Conservation (phyloP, 2,113 vertebrate species). For the Mystacornis crossleyi region DNA sequence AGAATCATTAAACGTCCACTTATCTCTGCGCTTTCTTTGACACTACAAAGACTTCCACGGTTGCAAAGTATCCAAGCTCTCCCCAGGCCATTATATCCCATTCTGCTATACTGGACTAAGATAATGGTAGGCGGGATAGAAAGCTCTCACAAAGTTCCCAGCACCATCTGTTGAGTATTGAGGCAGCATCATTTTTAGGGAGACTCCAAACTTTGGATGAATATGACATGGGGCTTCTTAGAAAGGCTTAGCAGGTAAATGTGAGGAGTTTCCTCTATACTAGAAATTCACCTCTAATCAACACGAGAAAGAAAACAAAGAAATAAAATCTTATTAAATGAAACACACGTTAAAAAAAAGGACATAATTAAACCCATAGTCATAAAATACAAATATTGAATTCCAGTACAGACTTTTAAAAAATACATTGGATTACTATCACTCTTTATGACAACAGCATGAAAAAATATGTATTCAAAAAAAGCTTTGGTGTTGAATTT, state of each 20-base stretch:
- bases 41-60: neutral
- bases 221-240: neutral
- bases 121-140: neutral
- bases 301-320: neutral
- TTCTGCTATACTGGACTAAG: neutral
- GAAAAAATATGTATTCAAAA: neutral
- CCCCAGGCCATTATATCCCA: neutral
- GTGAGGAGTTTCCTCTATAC: neutral
- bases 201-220: neutral
- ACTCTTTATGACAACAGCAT: neutral
- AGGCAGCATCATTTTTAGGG: neutral
- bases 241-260: fast-evolving
- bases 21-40: neutral
- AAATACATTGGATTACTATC: neutral
- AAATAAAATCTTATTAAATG: neutral
- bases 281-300: neutral
- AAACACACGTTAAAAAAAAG: neutral
- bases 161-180: neutral
- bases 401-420: neutral
- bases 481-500: neutral
- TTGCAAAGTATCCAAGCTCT: neutral
- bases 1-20: neutral
- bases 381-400: neutral
- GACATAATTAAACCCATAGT: neutral
- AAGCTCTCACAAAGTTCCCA: neutral